Percentiles rank a stretch among this genome's conserved stretches.
Conservation (phyloP, 2,888 invertebrate genomes). For the Antheraea assamensis region DNA sequence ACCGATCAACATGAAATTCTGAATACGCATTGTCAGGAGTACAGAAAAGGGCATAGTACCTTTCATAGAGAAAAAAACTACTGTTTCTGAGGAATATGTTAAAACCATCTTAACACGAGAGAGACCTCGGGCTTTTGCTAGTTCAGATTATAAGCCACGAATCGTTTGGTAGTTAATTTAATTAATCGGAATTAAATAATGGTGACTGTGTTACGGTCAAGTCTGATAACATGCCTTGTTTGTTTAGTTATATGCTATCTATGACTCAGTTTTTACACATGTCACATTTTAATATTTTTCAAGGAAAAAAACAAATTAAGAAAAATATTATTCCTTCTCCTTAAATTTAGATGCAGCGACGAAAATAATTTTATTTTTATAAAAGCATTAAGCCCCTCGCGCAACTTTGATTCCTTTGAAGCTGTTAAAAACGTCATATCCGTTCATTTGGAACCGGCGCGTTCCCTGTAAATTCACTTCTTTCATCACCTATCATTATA, state of each 20-base stretch:
- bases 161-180: too few relatives aligned
- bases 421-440: constrained; percentile 12
- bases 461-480: not conserved
- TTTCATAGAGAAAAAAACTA: too few relatives aligned
- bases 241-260: not conserved
- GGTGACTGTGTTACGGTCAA: too few relatives aligned
- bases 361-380: constrained; percentile 10
- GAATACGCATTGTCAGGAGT: too few relatives aligned
- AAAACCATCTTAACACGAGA: too few relatives aligned
- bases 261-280: not conserved
- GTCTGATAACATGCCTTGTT: too few relatives aligned
- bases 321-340: not conserved
- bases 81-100: too few relatives aligned
- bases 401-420: constrained; percentile 14
- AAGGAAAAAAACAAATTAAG: not conserved
- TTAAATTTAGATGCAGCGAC: not conserved
- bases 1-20: too few relatives aligned
- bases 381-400: constrained; percentile 1
- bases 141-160: too few relatives aligned
- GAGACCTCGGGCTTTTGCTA: too few relatives aligned
- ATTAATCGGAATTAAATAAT: too few relatives aligned
- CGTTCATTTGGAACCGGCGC: not conserved
- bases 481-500: not conserved
- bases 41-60: too few relatives aligned
- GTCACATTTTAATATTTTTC: not conserved